Evolutionary conservation across 2,113 vertebrate genomes (phyloP).

Genomic region (Cryptotis parvus): DNA sequence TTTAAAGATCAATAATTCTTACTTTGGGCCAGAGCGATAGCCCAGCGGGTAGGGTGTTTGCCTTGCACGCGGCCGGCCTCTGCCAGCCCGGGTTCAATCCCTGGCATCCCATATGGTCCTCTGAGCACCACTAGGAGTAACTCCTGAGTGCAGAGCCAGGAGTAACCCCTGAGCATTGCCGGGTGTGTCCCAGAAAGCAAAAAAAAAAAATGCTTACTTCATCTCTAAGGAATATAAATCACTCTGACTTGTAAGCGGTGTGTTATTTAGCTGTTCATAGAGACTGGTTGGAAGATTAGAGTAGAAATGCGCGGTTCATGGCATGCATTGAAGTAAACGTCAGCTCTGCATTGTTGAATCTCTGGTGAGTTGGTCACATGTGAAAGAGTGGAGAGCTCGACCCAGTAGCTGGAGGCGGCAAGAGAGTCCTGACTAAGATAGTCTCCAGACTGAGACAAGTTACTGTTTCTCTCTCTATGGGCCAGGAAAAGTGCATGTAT

Average conservation of each 20-base stretch:
- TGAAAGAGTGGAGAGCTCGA: constrained; percentile 1
- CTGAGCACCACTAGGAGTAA: too few species aligned
- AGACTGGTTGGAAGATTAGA: constrained; percentile 7
- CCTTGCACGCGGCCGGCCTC: too few species aligned
- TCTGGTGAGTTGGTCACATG: constrained; percentile 12
- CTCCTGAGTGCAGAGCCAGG: too few species aligned
- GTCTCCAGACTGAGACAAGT: not conserved
- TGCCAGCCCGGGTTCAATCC: too few species aligned
- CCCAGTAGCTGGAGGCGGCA: not conserved
- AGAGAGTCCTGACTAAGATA: not conserved
- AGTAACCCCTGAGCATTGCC: too few species aligned
- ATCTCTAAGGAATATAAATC: constrained; percentile 13
- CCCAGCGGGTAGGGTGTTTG: too few species aligned
- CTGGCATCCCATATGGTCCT: too few species aligned
- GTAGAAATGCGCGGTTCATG: not conserved
- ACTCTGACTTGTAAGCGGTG: constrained; percentile 6
- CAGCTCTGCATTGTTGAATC: not conserved
- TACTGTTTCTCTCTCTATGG: not conserved
- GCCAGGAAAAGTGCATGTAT: not conserved
- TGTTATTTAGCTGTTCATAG: not conserved
- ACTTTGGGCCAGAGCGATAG: too few species aligned
- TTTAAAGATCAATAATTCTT: constrained; percentile 51
- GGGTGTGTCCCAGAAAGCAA: not conserved
- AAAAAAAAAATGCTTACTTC: too few species aligned
- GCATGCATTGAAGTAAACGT: not conserved